phyloP scores from a whole-genome alignment of 2,113 vertebrate species.

The Lepus timidus region DNA sequence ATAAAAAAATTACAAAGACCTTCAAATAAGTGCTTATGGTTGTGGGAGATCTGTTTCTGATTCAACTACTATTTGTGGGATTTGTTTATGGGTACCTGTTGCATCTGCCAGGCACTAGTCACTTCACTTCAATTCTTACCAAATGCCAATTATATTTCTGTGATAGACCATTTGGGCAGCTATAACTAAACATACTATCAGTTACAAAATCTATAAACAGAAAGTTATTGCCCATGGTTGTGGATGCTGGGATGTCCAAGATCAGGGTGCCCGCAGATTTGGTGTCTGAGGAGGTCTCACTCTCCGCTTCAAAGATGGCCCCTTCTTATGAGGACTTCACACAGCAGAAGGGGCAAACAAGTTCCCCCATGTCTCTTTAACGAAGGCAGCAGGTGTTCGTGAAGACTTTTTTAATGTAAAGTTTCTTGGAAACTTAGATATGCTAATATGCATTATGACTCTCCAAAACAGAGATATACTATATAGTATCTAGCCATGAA shows the following conservation, averaged over 20 bases:
- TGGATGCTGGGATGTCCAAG: neutral
- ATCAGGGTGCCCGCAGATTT: neutral
- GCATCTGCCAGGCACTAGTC: neutral
- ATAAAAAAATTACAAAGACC: neutral
- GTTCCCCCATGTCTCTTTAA: neutral
- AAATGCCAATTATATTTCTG: conserved; percentile 20
- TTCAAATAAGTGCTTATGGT: neutral
- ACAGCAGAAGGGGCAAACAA: neutral
- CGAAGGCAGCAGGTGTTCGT: neutral
- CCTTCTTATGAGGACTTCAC: neutral
- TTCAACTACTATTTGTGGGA: conserved; percentile 18
- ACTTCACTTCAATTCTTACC: conserved; percentile 46
- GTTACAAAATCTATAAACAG: neutral
- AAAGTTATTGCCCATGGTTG: neutral
- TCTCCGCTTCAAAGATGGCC: neutral
- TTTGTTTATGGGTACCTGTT: conserved; percentile 17
- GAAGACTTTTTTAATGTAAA: neutral
- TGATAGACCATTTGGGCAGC: neutral
- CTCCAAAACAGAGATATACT: neutral
- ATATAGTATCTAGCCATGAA: neutral
- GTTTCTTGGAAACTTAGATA: conserved; percentile 23
- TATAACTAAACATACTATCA: neutral
- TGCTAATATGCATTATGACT: neutral
- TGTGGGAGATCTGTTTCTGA: conserved; percentile 46
- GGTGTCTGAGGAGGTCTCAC: neutral